Base-by-base conservation (phyloP, 2,113 vertebrate genomes). In the Hypomesus transpacificus region DNA sequence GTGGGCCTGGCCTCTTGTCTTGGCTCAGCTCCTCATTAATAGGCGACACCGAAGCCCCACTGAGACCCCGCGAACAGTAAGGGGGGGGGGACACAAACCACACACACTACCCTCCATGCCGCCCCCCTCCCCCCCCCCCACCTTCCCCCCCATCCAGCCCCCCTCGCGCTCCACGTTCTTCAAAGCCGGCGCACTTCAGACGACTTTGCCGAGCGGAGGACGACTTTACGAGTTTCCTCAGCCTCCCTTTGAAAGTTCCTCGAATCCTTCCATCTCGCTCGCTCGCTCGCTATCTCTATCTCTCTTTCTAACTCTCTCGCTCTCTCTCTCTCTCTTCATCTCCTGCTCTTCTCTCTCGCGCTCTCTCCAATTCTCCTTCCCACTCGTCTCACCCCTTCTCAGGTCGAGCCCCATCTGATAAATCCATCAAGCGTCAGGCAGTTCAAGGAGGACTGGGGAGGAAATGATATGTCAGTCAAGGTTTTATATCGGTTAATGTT, bases 381-480 rank as follows among this genome's bases (percentile, higher is more conserved):
- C 70, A 57, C 52, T 75, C 70, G 31, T 68, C 70, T 52, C 74
- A 62, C 76, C 68, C 74, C 50, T 28, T 16, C 77, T 34, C 68
- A 46, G 68, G 69, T 76, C 77, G 50, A 60, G 75, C 63, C 80
- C 82, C 88, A 90, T 90, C 89, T 81, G 75, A 84, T 84, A 79
- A 86, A 85, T 78, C 81, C 81, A 85, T 88, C 83, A 86, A 84
- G 85, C 70, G 68, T 74, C 57, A 85, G 82, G 81, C 82, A 80
- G 85, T 86, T 82, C 78, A 46, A 81, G 78, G 77, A 82, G 84
- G 80, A 82, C 82, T 3, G 57, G 68, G 46, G 76, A 85, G 86
- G 83, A 90, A 89, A 90, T 89, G 81, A 86, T 86, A 73, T 88
- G 90, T 88, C 89, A 89, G 76, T 92, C 88, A 88, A 88, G 89